These are phyloP conservation scores for Pemphredon lugubris DNA, from an alignment of 2,888 invertebrate species.

Conservation along the genomic window DNA sequence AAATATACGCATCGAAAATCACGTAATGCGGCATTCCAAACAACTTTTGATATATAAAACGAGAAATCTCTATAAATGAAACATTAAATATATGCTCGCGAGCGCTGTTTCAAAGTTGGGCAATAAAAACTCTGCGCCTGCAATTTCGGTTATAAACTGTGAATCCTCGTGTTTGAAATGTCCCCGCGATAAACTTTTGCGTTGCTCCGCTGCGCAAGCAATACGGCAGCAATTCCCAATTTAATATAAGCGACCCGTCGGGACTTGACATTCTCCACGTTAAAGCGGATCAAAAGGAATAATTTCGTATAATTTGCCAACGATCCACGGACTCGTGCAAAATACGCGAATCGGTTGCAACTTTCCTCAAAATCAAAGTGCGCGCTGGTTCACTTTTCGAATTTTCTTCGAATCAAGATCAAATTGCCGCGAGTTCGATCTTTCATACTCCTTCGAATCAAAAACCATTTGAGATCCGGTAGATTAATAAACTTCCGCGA, in stretches of 20 bases:
- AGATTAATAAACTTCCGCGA: no score
- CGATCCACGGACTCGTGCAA: no score
- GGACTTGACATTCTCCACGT: no score
- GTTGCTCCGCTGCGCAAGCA: neutral
- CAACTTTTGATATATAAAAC: neutral
- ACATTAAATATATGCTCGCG: neutral
- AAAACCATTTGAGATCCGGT: no score
- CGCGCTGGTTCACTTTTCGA: no score
- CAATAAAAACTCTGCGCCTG: neutral
- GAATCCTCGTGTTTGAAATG: neutral
- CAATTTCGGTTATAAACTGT: neutral
- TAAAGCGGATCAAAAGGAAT: no score
- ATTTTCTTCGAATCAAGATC: no score
- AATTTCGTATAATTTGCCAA: no score
- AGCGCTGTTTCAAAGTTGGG: neutral
- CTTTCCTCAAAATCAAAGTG: no score
- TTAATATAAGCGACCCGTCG: slow-evolving; percentile 7
- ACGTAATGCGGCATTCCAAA: neutral
- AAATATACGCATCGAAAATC: neutral
- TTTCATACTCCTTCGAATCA: no score
- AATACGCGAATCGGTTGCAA: no score
- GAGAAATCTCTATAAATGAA: neutral
- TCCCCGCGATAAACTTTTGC: neutral
- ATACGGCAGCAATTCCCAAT: neutral
- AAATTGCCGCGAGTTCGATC: no score